These are phyloP conservation scores for Talpa occidentalis DNA, from an alignment of 2,113 vertebrate species.

Conservation along the genomic window DNA sequence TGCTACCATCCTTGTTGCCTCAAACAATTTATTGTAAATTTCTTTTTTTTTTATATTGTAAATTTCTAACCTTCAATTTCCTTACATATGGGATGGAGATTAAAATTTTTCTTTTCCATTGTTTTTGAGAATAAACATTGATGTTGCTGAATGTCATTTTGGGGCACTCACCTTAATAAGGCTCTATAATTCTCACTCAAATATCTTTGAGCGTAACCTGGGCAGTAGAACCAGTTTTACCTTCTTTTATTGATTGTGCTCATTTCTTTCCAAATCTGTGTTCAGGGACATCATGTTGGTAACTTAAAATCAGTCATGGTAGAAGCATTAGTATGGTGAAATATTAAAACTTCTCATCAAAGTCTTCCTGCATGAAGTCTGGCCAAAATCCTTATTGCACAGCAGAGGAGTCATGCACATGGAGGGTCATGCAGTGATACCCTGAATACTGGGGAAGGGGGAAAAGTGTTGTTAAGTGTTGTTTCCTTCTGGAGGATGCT, in stretches of 20 bases:
- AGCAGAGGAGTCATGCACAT: too few relatives aligned
- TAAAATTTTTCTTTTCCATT: neutral
- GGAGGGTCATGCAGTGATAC: neutral
- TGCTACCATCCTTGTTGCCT: neutral
- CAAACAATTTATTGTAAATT: neutral
- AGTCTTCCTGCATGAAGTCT: neutral
- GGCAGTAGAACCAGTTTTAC: neutral
- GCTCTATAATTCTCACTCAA: too few relatives aligned
- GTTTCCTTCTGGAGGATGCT: neutral
- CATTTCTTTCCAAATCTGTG: neutral
- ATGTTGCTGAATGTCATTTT: neutral
- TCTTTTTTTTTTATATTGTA: too few relatives aligned
- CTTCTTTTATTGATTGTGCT: neutral
- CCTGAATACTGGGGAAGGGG: neutral
- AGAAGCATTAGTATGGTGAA: neutral
- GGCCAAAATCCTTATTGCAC: neutral
- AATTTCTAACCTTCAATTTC: neutral
- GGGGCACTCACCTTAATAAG: too few relatives aligned
- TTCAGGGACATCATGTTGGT: neutral
- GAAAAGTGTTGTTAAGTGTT: rapidly evolving
- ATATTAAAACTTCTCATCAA: neutral
- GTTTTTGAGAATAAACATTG: neutral
- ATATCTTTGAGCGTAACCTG: too few relatives aligned
- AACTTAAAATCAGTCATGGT: neutral
- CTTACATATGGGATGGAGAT: neutral